Percentiles rank a stretch among this genome's conserved stretches.
phyloP scores from a whole-genome alignment of 2,888 invertebrate species.

The Mermis nigrescens region DNA sequence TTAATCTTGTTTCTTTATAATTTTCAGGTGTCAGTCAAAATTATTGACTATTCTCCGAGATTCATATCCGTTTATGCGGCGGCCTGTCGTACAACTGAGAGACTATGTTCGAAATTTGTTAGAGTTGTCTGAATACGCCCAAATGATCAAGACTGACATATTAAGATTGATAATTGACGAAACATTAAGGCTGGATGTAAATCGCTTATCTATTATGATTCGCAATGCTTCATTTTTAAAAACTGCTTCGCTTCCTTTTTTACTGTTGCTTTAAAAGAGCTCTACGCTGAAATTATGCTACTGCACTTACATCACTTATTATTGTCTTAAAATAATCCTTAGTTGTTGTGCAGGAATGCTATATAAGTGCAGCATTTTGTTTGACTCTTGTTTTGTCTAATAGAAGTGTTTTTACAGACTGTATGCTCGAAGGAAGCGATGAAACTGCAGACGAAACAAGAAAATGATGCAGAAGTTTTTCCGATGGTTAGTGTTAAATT shows the following conservation, averaged over 20 bases:
- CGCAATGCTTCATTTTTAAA: too few species aligned
- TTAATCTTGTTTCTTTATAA: too few species aligned
- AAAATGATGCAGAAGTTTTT: not conserved
- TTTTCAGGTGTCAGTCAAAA: not conserved
- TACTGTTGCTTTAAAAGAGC: too few species aligned
- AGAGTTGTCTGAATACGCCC: not conserved
- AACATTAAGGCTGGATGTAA: not conserved
- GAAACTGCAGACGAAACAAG: not conserved
- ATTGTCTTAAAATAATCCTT: too few species aligned
- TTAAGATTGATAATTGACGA: not conserved
- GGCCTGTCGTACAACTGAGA: not conserved
- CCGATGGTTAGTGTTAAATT: not conserved
- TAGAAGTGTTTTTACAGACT: not conserved
- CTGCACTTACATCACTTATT: not conserved
- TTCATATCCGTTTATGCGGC: not conserved
- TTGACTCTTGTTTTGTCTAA: too few species aligned
- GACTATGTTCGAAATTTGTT: conserved; percentile 3
- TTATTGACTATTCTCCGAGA: not conserved
- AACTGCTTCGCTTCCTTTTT: too few species aligned
- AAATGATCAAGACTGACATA: not conserved
- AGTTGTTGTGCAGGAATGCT: too few species aligned
- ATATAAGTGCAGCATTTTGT: too few species aligned
- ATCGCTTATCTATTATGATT: not conserved
- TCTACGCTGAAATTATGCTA: not conserved
- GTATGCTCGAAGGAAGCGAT: not conserved